Evolutionary conservation across 2,888 invertebrate species (phyloP), one percentile per base, ranked within the genome.

Genomic region (Aradus depressus): DNA sequence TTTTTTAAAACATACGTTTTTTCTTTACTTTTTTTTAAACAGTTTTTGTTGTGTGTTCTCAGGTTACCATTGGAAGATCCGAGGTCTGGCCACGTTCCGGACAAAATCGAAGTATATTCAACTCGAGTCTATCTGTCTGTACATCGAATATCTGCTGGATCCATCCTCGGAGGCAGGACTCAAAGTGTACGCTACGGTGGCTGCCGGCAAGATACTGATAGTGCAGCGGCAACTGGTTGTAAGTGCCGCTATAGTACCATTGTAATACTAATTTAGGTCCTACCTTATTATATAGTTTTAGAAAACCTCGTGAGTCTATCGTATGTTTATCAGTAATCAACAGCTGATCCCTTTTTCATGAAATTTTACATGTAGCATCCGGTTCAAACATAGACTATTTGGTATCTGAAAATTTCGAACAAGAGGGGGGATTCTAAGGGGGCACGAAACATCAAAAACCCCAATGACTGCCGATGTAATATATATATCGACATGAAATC

Each of bases 51-150:
- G n/a, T 10, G 8, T 28, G 31, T 3, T 41, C 25, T 3, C n/a
- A 41, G 41, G 41, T n/a, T 41, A 22, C 14, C 41, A 41, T 4
- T 41, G 41, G 41, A 41, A 41, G 41, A 22, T 41, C 22, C 22
- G 16, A 16, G 25, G 8, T 3, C 22, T 16, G 16, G 41, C 23
- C 22, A 41, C 23, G 8, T 41, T 41, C 23, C 6, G 21, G 16
- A 41, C 41, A 4, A 41, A 41, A 41, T 23, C 41, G n/a, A 22
- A 3, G 2, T 1, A 4, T n/a, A 22, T 41, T 12, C 23, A 41
- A 41, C n/a, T 41, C 3, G 22, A 41, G 2, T 22, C 21, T 1
- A 22, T 41, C 21, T 41, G 41, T 41, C 5, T 41, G 5, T 41
- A 41, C 21, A 2, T 41, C 4, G 41, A 22, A n/a, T 41, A 41